Conservation (phyloP, 2,797 vertebrate genomes). For the Poecilia wingei region DNA sequence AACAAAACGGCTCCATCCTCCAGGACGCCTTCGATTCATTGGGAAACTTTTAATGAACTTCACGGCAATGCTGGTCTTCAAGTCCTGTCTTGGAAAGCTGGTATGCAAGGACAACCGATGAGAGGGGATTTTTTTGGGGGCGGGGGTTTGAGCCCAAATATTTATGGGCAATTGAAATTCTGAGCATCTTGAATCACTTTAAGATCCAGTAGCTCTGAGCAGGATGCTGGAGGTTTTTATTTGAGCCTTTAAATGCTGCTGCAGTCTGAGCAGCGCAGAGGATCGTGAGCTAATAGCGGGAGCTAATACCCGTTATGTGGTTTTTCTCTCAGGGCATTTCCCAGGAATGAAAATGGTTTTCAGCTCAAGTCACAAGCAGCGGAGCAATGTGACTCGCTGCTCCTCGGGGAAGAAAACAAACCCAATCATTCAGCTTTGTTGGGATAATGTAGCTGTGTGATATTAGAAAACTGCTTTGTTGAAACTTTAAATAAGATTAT, state of each 20-base stretch:
- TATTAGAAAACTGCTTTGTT: neutral
- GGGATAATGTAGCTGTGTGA: neutral
- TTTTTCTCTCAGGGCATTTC: slow-evolving; percentile 1
- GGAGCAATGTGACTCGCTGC: neutral
- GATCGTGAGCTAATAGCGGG: neutral
- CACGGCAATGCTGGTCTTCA: slow-evolving; percentile 81
- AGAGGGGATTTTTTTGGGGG: neutral
- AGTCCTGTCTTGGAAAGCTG: slow-evolving; percentile 78
- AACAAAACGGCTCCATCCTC: slow-evolving; percentile 29
- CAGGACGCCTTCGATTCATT: slow-evolving; percentile 20
- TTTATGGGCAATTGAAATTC: neutral
- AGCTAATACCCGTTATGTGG: neutral
- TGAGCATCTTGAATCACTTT: neutral
- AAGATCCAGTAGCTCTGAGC: neutral
- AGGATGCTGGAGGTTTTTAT: neutral
- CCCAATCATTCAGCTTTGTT: neutral
- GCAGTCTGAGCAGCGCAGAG: neutral
- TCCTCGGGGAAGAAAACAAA: neutral
- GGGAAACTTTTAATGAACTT: slow-evolving; percentile 58
- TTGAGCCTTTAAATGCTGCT: neutral
- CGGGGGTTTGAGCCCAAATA: neutral
- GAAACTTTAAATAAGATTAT: slow-evolving; percentile 1
- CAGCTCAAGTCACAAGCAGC: slow-evolving; percentile 2
- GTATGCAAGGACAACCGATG: slow-evolving; percentile 58
- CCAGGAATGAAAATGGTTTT: slow-evolving; percentile 2